These are phyloP conservation scores for Chrysopilus asiliformis DNA, from an alignment of 2,888 invertebrate genomes.

Conservation along the genomic window DNA sequence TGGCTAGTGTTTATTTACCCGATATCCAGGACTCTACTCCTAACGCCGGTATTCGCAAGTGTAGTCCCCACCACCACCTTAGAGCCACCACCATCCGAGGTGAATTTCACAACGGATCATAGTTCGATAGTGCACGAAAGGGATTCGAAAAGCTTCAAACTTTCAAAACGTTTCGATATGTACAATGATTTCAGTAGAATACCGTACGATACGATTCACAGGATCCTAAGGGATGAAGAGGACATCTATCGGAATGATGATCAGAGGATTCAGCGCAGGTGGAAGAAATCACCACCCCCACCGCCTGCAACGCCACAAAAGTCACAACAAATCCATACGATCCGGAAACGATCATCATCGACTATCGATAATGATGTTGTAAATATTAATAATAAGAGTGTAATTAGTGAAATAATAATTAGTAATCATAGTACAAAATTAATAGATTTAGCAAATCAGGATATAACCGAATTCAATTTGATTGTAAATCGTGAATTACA, in stretches of 20 bases:
- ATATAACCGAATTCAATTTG: conserved; percentile 6
- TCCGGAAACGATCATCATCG: conserved; percentile 7
- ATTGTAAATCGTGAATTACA: background rate
- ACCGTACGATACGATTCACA: conserved; percentile 28
- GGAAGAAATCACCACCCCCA: conserved; percentile 5
- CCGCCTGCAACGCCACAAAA: background rate
- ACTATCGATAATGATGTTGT: background rate
- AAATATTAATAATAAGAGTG: conserved; percentile 9
- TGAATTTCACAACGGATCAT: no score
- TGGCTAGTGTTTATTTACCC: no score
- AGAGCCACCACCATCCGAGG: background rate
- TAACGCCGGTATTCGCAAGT: background rate
- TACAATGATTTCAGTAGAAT: conserved; percentile 16
- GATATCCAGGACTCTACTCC: background rate
- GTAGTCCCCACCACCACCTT: background rate
- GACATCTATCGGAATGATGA: conserved; percentile 24
- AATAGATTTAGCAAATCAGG: conserved; percentile 13
- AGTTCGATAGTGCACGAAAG: background rate
- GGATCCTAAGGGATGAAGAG: conserved; percentile 31
- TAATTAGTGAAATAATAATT: no score
- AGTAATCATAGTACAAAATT: conserved; percentile 14
- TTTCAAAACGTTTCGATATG: conserved; percentile 8
- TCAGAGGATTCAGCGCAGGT: conserved; percentile 14
- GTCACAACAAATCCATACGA: background rate
- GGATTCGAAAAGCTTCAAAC: conserved; percentile 4